Percentiles rank a stretch among this genome's conserved stretches.
Conservation (phyloP, 2,888 invertebrate genomes). For the Lapara coniferarum region DNA sequence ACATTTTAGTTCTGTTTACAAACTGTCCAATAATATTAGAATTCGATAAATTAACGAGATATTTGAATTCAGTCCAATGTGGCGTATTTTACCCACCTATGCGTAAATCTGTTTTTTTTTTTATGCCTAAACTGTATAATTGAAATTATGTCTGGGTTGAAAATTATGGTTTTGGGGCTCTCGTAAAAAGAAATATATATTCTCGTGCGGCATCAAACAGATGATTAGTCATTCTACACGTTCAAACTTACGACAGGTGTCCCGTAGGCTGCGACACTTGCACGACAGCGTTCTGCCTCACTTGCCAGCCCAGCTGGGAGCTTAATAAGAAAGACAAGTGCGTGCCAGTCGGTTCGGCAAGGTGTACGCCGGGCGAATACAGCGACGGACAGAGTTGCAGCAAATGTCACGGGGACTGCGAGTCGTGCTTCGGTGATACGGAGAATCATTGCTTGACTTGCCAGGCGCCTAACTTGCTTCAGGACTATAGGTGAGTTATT, state of each 20-base stretch:
- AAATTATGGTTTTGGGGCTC: too few species aligned
- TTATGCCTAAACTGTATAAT: too few species aligned
- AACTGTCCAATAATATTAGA: not conserved
- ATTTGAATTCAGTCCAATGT: too few species aligned
- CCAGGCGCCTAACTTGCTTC: conserved; percentile 87
- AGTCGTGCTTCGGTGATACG: conserved; percentile 91
- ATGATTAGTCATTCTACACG: not conserved
- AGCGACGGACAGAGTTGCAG: conserved; percentile 87
- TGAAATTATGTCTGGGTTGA: too few species aligned
- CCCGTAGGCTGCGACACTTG: conserved; percentile 91
- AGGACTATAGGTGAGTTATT: conserved; percentile 78
- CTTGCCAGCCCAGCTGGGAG: conserved; percentile 89
- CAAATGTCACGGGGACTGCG: conserved; percentile 90
- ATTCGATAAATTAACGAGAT: too few species aligned
- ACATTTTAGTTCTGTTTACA: not conserved
- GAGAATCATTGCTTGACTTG: conserved; percentile 90
- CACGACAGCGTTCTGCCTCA: conserved; percentile 87
- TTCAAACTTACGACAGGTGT: conserved; percentile 74
- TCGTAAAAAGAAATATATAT: too few species aligned
- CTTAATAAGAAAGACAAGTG: conserved; percentile 90
- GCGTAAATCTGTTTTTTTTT: too few species aligned
- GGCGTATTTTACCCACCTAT: too few species aligned
- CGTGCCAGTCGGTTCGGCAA: conserved; percentile 87
- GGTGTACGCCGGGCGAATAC: conserved; percentile 86
- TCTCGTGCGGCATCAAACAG: too few species aligned